Conservation (phyloP, 2,888 invertebrate genomes). For the Nomada ferruginata region DNA sequence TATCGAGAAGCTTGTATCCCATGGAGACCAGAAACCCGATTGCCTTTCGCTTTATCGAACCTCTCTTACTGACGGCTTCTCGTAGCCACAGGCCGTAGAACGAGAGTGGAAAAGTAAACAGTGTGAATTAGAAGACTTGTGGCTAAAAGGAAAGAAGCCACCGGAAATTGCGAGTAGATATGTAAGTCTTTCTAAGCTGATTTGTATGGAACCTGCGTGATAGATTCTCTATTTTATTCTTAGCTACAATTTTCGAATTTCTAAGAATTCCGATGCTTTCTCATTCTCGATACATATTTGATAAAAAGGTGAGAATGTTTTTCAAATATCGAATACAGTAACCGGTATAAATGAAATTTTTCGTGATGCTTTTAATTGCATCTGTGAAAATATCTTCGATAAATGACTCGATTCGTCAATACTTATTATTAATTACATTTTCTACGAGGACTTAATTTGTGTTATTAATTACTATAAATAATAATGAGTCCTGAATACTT, state of each 20-base stretch:
- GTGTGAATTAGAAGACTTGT: slow-evolving; percentile 34
- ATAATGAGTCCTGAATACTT: no score
- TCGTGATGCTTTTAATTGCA: no score
- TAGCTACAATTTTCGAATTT: neutral
- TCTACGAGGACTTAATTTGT: no score
- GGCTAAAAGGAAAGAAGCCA: slow-evolving; percentile 23
- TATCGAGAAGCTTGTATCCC: slow-evolving; percentile 31
- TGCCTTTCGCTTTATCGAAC: slow-evolving; percentile 47
- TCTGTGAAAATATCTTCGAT: no score
- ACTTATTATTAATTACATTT: no score
- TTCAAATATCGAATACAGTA: no score
- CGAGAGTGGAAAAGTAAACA: slow-evolving; percentile 54
- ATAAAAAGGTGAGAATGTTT: no score
- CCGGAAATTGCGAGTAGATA: slow-evolving; percentile 31
- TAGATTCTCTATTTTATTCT: slow-evolving; percentile 16
- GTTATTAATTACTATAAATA: no score
- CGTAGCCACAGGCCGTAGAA: slow-evolving; percentile 32
- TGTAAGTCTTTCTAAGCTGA: slow-evolving; percentile 59
- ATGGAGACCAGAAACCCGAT: slow-evolving; percentile 29
- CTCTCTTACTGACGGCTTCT: slow-evolving; percentile 30
- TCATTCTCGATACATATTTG: neutral
- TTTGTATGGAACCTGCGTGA: slow-evolving; percentile 45
- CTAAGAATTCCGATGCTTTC: neutral
- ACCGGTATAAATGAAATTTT: no score
- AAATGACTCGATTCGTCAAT: no score